Conservation (phyloP, 2,888 invertebrate species). For the Rhingia rostrata region DNA sequence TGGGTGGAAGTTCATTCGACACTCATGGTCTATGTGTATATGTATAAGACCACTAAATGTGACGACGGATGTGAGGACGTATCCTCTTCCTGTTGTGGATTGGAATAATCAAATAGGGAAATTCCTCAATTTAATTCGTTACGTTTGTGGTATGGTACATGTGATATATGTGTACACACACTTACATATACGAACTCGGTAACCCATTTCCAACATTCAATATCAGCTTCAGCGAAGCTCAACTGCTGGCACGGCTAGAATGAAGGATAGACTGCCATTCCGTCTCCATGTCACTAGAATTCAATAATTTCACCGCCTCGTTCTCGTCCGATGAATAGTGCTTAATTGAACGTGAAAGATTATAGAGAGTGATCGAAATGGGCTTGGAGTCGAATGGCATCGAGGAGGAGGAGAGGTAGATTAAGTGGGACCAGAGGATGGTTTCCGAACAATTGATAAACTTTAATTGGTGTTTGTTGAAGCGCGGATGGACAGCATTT, state of each 20-base stretch:
- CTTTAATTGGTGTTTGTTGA: constrained; percentile 74
- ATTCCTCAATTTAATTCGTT: constrained; percentile 74
- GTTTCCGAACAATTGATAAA: constrained; percentile 72
- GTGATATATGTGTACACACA: background rate
- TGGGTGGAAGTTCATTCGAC: constrained; percentile 1
- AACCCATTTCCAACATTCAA: constrained; percentile 10
- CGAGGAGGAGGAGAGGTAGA: constrained; percentile 7
- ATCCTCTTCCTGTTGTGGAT: constrained; percentile 72
- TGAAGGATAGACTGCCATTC: constrained; percentile 49
- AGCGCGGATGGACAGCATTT: constrained; percentile 60
- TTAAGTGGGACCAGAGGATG: constrained; percentile 59
- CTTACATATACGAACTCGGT: background rate
- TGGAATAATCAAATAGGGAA: constrained; percentile 73
- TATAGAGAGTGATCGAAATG: constrained; percentile 52
- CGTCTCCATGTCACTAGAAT: constrained; percentile 33
- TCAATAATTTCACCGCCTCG: constrained; percentile 65
- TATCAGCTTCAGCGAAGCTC: constrained; percentile 41
- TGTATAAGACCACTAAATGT: constrained; percentile 57
- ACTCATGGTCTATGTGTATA: background rate
- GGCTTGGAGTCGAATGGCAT: background rate
- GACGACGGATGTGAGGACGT: constrained; percentile 63
- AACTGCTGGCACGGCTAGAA: constrained; percentile 55
- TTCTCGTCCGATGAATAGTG: constrained; percentile 64
- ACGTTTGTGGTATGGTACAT: constrained; percentile 63
- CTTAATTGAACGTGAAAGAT: constrained; percentile 74